Evolutionary conservation across 2,113 vertebrate genomes (phyloP), one percentile per base, ranked within the genome.

Genomic region (Pyxicephalus adspersus): DNA sequence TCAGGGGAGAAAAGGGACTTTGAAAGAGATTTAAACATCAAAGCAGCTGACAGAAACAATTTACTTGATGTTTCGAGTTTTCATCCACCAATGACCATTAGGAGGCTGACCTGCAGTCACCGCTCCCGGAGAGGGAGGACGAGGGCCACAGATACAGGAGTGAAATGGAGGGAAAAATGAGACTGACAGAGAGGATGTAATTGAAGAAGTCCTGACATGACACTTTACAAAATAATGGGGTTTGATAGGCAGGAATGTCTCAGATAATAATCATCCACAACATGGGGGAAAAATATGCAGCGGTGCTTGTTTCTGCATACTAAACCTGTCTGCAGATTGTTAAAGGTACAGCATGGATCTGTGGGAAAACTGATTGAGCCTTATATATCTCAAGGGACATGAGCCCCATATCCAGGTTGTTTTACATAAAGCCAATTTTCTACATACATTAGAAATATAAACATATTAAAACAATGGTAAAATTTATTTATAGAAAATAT

Each of bases 1-100:
- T 64, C 71, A 74, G 45, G 63, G 34, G 29, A 74, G 31, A 26
- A 60, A 26, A 34, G 25, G 57, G 38, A 18, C 38, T 52, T 31
- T 6, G 34, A 55, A 34, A 45, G 67, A 58, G 50, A 66, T 75
- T 74, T 50, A 58, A 26, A 66, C 80, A 81, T 81, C 71, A 81
- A 66, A 81, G 80, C 54, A 23, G 38, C 70, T 66, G 80, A 75
- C 80, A 81, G 80, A 81, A 81, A 75, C 80, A 66, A 81, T 81
- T 81, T 75, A 75, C 60, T 75, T 81, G 68, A 81, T 64, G 79
- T 34, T 81, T 50, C 15, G 58, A 65, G 61, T 81, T 81, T 81
- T 81, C 71, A 75, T 57, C 80, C 80, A 66, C 61, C 51, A 52
- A 66, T 81, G 63, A 74, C 80, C 80, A 81, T 75, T 81, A 66